Evolutionary conservation across 2,113 vertebrate species (phyloP), one percentile per base, ranked within the genome.

Genomic region (Bubalus kerabau): DNA sequence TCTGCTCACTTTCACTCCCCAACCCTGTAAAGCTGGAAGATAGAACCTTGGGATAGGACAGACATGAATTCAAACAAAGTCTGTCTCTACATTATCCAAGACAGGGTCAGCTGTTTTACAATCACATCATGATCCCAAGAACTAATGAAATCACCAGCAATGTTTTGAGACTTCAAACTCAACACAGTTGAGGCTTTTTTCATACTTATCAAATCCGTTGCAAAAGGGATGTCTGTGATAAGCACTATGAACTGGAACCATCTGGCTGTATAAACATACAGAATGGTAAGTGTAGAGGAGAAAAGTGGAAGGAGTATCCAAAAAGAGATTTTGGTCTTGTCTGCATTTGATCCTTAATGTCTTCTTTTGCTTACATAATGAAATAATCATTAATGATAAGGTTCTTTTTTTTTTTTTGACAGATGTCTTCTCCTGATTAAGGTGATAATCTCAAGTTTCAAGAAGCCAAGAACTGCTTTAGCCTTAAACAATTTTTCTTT

Each of bases 211-310:
- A 98, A 97, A 98, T 64, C 89, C 95, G 60, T 23, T 94, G 21
- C 91, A 94, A 90, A 98, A 98, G 64, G 62, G 89, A 96, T 83
- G 32, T 46, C 97, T 97, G 97, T 8, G 90, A 98, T 90, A 98
- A 89, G 81, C 96, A 84, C 95, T 86, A 67, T 62, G 90, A 97
- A 98, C 96, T 92, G 93, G 76, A 98, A 96, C 80, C 91, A 62
- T 95, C 82, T 98, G 97, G 64, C 88, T 78, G 40, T 80, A 87
- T 84, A 96, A 98, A 95, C 84, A 93, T 9, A 57, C n/a, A 54
- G 86, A 71, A n/a, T 10, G 9, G 64, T 30, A 32, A 62, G 43
- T 1, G 10, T 60, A 12, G 76, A 94, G 40, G 32, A 88, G 6
- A 91, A 83, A 14, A 16, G n/a, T 1, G 10, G 23, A 83, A 88